Evolutionary conservation across 1,140 invertebrate genomes (phyloP), one percentile per base, ranked within the genome.

Genomic region (Asbolus verrucosus): DNA sequence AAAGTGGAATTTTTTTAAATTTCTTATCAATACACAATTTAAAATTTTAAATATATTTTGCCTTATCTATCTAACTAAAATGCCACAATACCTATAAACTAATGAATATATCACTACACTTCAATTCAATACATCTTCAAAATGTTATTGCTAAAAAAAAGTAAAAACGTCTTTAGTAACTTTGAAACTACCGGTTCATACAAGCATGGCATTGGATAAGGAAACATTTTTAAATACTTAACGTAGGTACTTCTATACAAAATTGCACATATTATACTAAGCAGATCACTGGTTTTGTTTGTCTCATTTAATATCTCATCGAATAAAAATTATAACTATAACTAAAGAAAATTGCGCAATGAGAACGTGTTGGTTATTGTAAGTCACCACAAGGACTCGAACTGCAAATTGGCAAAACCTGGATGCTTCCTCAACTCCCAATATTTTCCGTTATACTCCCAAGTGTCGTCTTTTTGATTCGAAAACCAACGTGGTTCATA

Each of bases 401-500:
- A 81, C 16, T 78, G 77, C 71, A 88, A 78, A 77, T 85, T 86
- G 18, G 78, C 76, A 78, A 90, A 90, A 4, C 86, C 88, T n/a
- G 84, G 84, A 54, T 82, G 85, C 71, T 86, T 85, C 18, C 84
- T 73, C 18, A 72, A 67, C 19, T 87, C 85, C 86, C 86, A 87
- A 72, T 87, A 87, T 70, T 87, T 86, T 27, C 86, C 83, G 50
- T 83, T 88, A 77, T 86, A 91, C 65, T 87, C 84, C 85, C 88
- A 91, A 2, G 77, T 77, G 71, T 91, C 89, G 65, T 87, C 85
- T 9, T 83, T 83, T 5, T 68, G 72, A 66, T 77, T 74, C 1
- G 78, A 79, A 80, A 92, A 92, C 90, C 90, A 91, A 63, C 78
- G 77, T 2, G 89, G 85, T 46, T 82, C 76, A 76, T 89, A 84